Evolutionary conservation across 2,888 invertebrate species (phyloP).

Genomic region (Beris morrisii): DNA sequence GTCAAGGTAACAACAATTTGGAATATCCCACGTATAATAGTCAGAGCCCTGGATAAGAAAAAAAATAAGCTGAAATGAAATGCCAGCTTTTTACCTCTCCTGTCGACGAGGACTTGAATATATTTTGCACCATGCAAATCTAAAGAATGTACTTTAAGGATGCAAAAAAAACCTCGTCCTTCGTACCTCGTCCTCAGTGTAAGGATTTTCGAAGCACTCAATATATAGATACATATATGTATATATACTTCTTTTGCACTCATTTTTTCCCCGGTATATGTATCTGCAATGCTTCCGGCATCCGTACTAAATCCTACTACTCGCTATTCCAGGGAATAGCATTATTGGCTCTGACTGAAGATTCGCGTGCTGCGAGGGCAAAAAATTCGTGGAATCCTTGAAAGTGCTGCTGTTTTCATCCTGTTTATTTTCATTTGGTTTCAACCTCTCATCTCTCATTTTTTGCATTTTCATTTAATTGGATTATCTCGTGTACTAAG

Average conservation of each 20-base stretch:
- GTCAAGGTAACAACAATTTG: constrained; percentile 25
- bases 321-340: no score
- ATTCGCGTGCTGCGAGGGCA: no score
- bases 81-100: constrained; percentile 36
- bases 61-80: constrained; percentile 29
- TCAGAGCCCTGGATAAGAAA: constrained; percentile 18
- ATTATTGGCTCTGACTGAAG: no score
- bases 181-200: neutral
- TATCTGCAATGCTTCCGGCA: constrained; percentile 38
- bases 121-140: constrained; percentile 36
- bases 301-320: constrained; percentile 5
- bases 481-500: no score
- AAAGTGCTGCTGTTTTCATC: no score
- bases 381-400: no score
- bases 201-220: constrained; percentile 3
- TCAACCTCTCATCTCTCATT: no score
- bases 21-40: constrained; percentile 25
- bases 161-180: constrained; percentile 30
- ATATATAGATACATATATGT: no score
- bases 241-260: neutral
- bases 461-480: no score
- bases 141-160: constrained; percentile 38
- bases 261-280: constrained; percentile 24
- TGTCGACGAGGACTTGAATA: constrained; percentile 25
- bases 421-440: no score